Base-by-base conservation (phyloP, 2,113 vertebrate genomes). In the Haemorhous mexicanus region DNA sequence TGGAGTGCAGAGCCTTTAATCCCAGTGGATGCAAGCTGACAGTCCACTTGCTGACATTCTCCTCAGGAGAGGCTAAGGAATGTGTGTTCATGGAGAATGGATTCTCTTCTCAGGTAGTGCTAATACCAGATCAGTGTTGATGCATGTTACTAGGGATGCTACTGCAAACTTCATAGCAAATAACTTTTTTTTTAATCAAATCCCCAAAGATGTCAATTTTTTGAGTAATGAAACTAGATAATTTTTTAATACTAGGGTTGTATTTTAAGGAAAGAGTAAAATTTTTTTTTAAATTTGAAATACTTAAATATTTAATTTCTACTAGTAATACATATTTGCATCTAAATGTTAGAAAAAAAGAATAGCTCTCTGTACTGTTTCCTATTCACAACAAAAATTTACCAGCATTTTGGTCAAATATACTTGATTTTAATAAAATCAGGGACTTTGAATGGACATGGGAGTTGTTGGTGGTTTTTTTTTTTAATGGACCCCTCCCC, bases 1-100 rank as follows among this genome's bases (percentile, higher is more conserved):
- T 28, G 9, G 37, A 13, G 81, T 27, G 13, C 18, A 56, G 2
- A 77, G 14, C 41, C 32, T 67, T 77, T 39, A 39, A 0, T 81
- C 8, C 12, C 1, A 1, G 2, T 21, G 44, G 32, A 1, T 53
- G 26, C 3, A 27, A 20, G 46, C 10, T 87, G 78, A 11, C 7
- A 2, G 16, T 68, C 9, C 5, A 1, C 2, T 37, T 24, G 49
- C 10, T 87, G 85, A 16, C 6, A 3, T 62, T 86, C 7, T 50
- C 12, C 24, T 58, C 43, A 39, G 32, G 53, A 73, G 46, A 22
- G 28, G 26, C 19, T 69, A 4, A 52, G 55, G 63, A 64, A 14
- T 37, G 46, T 53, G 13, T n/a, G 19, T 55, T 63, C 14, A 1
- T 61, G 27, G 53, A 85, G 26, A 23, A 2, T 50, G 41, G 46